These are phyloP conservation scores for Nothoprocta perdicaria DNA, from an alignment of 2,113 vertebrate species.

Conservation along the genomic window DNA sequence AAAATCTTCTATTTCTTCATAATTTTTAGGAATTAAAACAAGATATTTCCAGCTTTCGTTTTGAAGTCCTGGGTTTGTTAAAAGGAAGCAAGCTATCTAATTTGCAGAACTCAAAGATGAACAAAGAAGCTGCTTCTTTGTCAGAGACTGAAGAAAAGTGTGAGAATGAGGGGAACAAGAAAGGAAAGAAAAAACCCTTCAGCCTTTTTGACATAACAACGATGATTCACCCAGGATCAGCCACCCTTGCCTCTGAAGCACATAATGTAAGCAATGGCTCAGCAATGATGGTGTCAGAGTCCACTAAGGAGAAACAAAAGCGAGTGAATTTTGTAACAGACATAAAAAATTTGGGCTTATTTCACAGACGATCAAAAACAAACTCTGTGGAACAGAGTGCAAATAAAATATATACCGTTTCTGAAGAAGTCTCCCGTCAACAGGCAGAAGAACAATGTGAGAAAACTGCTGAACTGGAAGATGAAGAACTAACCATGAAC, in stretches of 20 bases:
- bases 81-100: conserved; percentile 80
- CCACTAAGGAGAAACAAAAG: conserved; percentile 76
- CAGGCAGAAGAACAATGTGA: conserved; percentile 69
- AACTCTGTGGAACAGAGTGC: conserved; percentile 70
- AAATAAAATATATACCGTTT: conserved; percentile 83
- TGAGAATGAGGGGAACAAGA: conserved; percentile 74
- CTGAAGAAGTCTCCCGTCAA: conserved; percentile 83
- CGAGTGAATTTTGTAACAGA: conserved; percentile 79
- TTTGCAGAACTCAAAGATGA: conserved; percentile 60
- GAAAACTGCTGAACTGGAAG: conserved; percentile 69
- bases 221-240: conserved; percentile 76
- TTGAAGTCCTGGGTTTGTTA: conserved; percentile 93
- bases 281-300: conserved; percentile 70
- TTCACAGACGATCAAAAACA: conserved; percentile 81
- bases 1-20: not conserved
- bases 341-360: conserved; percentile 78
- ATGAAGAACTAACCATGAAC: conserved; percentile 62
- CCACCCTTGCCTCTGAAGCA: conserved; percentile 69
- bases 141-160: conserved; percentile 81
- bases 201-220: conserved; percentile 81
- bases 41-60: conserved; percentile 98
- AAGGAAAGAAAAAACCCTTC: conserved; percentile 77
- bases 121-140: conserved; percentile 71
- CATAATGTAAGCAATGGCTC: conserved; percentile 80
- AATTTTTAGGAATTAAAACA: conserved; percentile 92